A percentile compares a stretch with the other conserved stretches of the same genome.
Conservation (phyloP, 2,888 invertebrate species). For the Cheilosia grossa region DNA sequence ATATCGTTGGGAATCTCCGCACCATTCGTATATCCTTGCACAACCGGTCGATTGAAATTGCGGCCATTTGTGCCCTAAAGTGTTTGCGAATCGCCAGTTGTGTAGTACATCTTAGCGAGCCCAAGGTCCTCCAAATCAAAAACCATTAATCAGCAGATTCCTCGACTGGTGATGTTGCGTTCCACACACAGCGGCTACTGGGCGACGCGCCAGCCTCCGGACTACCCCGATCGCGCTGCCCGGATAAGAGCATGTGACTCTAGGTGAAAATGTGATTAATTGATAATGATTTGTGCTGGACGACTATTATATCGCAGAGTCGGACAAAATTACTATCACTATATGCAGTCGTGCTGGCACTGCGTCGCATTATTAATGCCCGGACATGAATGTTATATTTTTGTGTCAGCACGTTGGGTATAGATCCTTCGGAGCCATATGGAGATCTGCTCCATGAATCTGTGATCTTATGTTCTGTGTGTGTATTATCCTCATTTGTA, state of each 20-base stretch:
- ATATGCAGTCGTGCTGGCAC: slow-evolving; percentile 17
- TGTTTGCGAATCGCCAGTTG: slow-evolving; percentile 60
- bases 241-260: slow-evolving; percentile 52
- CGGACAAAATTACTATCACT: slow-evolving; percentile 64
- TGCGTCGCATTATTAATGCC: slow-evolving; percentile 65
- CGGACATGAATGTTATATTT: slow-evolving; percentile 66
- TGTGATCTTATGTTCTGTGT: not conserved
- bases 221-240: slow-evolving; percentile 30
- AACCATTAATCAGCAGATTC: slow-evolving; percentile 73
- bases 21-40: not conserved
- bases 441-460: slow-evolving; percentile 24
- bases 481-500: slow-evolving; percentile 53
- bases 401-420: slow-evolving; percentile 41
- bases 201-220: slow-evolving; percentile 62
- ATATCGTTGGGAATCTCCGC: slow-evolving; percentile 50
- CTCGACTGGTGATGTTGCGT: slow-evolving; percentile 56
- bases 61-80: slow-evolving; percentile 71
- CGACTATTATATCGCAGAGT: slow-evolving; percentile 62
- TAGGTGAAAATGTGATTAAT: slow-evolving; percentile 74
- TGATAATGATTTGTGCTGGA: slow-evolving; percentile 68
- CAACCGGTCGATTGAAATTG: slow-evolving; percentile 51
- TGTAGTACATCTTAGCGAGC: slow-evolving; percentile 29
- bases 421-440: slow-evolving; percentile 56
- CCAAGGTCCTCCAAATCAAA: slow-evolving; percentile 68
- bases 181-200: slow-evolving; percentile 52